phyloP scores from a whole-genome alignment of 2,888 invertebrate genomes.

The Meta bourneti region DNA sequence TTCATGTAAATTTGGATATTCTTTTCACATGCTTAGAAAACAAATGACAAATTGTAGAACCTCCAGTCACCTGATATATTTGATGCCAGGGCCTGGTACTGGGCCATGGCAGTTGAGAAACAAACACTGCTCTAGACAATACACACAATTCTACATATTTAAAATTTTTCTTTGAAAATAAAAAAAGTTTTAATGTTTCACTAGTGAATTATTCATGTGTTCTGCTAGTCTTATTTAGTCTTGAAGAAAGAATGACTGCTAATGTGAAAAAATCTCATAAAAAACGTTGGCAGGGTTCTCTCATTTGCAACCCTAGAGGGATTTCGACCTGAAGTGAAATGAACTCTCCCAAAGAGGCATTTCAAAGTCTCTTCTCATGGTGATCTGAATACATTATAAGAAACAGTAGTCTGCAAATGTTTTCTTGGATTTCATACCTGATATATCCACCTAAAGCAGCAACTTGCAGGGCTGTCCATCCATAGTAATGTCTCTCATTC shows the following conservation, averaged over 20 bases:
- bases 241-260: not conserved
- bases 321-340: not conserved
- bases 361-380: not conserved
- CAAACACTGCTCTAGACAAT: too few relatives aligned
- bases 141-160: too few relatives aligned
- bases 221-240: not conserved
- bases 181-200: not conserved
- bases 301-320: not conserved
- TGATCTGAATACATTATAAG: too few relatives aligned
- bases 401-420: too few relatives aligned
- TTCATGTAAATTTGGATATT: too few relatives aligned
- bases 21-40: too few relatives aligned
- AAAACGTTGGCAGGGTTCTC: too few relatives aligned
- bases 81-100: too few relatives aligned
- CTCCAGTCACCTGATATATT: too few relatives aligned
- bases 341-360: not conserved
- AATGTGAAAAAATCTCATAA: not conserved
- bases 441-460: conserved; percentile 89
- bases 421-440: conserved; percentile 76
- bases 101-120: too few relatives aligned
- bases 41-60: too few relatives aligned
- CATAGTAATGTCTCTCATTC: conserved; percentile 88
- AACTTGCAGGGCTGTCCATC: conserved; percentile 93
- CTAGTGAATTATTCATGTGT: not conserved
- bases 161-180: not conserved